Evolutionary conservation across 2,113 vertebrate species (phyloP).

Genomic region (Saguinus midas): DNA sequence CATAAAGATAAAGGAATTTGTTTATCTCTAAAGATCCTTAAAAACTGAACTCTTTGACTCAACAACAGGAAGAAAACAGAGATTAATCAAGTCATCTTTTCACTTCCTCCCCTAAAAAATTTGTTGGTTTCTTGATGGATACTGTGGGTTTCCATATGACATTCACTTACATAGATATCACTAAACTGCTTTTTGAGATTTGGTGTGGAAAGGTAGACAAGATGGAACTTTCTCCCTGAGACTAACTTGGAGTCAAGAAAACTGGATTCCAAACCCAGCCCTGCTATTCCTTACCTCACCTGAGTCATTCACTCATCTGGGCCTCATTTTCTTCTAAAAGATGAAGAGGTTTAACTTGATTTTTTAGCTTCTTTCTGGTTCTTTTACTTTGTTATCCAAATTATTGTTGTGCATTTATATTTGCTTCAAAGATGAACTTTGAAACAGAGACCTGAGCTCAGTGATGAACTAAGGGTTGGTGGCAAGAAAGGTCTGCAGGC

Average conservation of each 20-base stretch:
- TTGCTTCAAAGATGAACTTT: not conserved
- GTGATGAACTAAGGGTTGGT: too few species aligned
- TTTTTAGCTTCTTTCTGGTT: not conserved
- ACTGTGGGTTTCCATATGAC: accelerated
- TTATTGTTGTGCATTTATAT: not conserved
- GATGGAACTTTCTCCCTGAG: not conserved
- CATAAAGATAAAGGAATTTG: not conserved
- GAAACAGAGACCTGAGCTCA: not conserved
- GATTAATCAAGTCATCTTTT: not conserved
- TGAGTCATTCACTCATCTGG: not conserved
- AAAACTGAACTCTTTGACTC: not conserved
- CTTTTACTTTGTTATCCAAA: not conserved
- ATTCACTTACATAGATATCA: not conserved
- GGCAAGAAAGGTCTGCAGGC: not conserved
- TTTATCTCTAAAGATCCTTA: not conserved
- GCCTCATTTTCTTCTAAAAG: not conserved
- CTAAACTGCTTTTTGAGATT: not conserved
- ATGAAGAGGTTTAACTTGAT: not conserved
- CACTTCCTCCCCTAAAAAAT: not conserved
- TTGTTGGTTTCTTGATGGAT: not conserved
- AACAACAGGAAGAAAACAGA: not conserved
- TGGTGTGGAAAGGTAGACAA: not conserved
- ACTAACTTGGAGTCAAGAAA: not conserved
- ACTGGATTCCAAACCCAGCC: not conserved
- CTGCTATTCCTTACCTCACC: not conserved